A percentile compares a stretch with the other conserved stretches of the same genome.
Evolutionary conservation across 92 coral and sea anemone genomes (phyloP).

Genomic region (Palythoa grandis): DNA sequence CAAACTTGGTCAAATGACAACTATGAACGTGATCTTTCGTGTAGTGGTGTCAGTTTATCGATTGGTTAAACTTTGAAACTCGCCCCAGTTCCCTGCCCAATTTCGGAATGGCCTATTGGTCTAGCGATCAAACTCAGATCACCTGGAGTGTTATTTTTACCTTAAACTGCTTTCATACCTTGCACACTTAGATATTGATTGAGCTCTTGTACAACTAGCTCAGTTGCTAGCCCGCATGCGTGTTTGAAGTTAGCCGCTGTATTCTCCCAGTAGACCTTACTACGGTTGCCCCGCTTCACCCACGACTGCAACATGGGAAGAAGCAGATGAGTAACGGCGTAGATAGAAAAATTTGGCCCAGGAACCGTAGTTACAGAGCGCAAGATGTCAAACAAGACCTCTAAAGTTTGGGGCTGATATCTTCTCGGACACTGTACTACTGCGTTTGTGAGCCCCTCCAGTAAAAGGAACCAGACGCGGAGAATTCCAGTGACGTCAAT

Average conservation of each 20-base stretch:
- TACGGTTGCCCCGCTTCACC: constrained; percentile 94
- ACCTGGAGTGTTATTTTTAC: background rate
- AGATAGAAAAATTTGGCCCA: constrained; percentile 96
- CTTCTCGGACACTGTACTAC: constrained; percentile 94
- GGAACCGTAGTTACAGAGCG: constrained; percentile 91
- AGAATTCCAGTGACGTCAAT: constrained; percentile 98
- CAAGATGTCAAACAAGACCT: constrained; percentile 91
- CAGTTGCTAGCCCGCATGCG: constrained; percentile 99
- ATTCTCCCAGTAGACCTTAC: constrained; percentile 92
- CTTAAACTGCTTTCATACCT: constrained; percentile 57
- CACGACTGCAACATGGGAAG: constrained; percentile 96
- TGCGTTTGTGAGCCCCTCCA: constrained; percentile 98
- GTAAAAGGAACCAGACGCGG: constrained; percentile 96
- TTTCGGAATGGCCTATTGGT: no score
- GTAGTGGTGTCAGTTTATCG: no score
- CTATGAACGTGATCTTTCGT: no score
- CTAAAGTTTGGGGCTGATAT: constrained; percentile 97
- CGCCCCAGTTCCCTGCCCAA: no score
- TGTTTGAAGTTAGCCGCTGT: constrained; percentile 99
- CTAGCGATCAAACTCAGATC: no score
- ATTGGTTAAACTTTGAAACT: no score
- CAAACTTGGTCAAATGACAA: no score
- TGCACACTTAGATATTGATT: constrained; percentile 91
- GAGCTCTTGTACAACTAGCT: constrained; percentile 90
- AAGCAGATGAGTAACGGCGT: constrained; percentile 83